Evolutionary conservation across 2,888 invertebrate species (phyloP), one percentile per base, ranked within the genome.

Genomic region (Peribatodes rhomboidaria): DNA sequence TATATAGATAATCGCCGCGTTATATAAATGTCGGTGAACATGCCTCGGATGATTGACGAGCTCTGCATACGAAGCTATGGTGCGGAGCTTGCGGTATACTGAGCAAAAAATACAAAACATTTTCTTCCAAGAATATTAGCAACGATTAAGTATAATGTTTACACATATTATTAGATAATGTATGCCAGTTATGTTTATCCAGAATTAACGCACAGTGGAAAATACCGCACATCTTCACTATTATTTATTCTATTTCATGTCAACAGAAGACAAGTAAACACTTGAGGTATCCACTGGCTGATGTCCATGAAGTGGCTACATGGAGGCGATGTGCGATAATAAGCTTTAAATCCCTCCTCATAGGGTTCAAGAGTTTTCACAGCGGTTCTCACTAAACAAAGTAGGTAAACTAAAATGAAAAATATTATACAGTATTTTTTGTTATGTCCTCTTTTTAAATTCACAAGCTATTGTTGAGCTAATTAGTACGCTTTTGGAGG

Each of bases 161-260:
- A 56, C 61, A 44, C 41, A 18, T 16, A 18, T 44, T 41, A 44
- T 52, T 50, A 62, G 50, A 50, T 39, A 42, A 18, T 35, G 13
- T 42, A 41, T 53, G 39, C 16, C 31, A 22, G 35, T 33, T 55
- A 46, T 63, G 41, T 54, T 54, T 54, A 42, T 54, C 33, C 47
- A 22, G 46, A 55, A 53, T 42, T 41, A 42, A 52, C 59, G 37
- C 42, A 37, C 27, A 33, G 54, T 64, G 64, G 64, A 64, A 64
- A 59, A 64, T 54, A 59, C 64, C 47, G 42, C 11, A 16, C 42
- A 37, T 33, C 49, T 18, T 49, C 47, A 53, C 49, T 46, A 39
- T 53, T 58, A 58, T 62, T 62, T 62, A 56, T 54, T 63, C 55
- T 59, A 59, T 49, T 64, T 64, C 18, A 54, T 35, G 54, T 59